Base-by-base conservation (phyloP, 2,888 invertebrate genomes). In the Sicus ferrugineus region DNA sequence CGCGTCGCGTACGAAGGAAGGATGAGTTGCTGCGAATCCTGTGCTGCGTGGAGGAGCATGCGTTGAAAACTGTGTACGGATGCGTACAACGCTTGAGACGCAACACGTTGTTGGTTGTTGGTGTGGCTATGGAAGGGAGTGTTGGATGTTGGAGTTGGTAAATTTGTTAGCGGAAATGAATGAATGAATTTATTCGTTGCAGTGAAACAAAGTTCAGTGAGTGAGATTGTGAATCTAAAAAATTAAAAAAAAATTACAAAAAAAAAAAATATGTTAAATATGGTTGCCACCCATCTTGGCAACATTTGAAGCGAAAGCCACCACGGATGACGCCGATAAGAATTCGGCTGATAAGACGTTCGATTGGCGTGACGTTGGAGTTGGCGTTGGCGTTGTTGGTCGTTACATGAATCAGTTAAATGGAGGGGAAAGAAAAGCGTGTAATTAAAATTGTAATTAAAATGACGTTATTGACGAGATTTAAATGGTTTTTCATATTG, bases 1-100 rank as follows among this genome's bases (percentile, higher is more conserved):
- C 30, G 14, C 38, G 9, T 38, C 9, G 31, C 68, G 59, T 62
- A 67, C 68, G 63, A 66, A n/a, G n/a, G 42, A 58, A 70, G 72
- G 70, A 73, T 72, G 73, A 73, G 70, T 68, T 61, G 71, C 14
- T 46, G 6, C 14, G 46, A n/a, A n/a, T 46, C 46, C 46, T 46
- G 68, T 70, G 69, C 70, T 74, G 70, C 70, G 69, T 71, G 68
- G 74, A 69, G 70, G 74, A 72, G 74, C 74, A 74, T 74, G 74
- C 74, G 74, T 73, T 74, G 66, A 68, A 72, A 52, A 66, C 23
- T 72, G 71, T 69, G 26, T 70, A 23, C 61, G 34, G 28, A 52
- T 68, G 72, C 68, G 50, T 52, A 28, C 30, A 63, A 58, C 62
- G 68, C 46, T 46, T 46, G 46, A 46, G 46, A 46, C 46, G 46